These are phyloP conservation scores for Apostichopus californicus DNA, from an alignment of 35 echinoderm and acorn worm genomes.

Conservation along the genomic window DNA sequence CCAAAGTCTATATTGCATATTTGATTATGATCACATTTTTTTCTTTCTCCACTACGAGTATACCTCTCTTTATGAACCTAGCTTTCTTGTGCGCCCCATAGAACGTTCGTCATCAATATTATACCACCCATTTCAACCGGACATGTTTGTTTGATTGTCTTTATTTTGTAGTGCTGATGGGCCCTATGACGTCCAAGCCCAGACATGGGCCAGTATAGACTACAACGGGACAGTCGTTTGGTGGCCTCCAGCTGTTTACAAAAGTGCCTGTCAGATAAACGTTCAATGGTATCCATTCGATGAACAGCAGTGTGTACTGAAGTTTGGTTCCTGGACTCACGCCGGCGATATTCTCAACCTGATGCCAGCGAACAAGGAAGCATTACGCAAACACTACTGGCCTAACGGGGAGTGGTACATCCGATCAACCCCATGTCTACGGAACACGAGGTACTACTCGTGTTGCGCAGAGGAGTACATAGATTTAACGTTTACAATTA, in stretches of 20 bases:
- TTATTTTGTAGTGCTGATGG: conserved; percentile 81
- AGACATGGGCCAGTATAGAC: conserved; percentile 75
- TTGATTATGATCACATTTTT: too few species aligned
- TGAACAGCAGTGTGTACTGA: conserved; percentile 85
- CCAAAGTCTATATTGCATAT: too few species aligned
- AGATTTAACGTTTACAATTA: conserved; percentile 82
- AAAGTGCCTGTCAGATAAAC: conserved; percentile 92
- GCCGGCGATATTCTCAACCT: conserved; percentile 76
- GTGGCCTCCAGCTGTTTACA: conserved; percentile 90
- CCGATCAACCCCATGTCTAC: conserved; percentile 48
- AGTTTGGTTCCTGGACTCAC: conserved; percentile 98
- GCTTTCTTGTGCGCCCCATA: too few species aligned
- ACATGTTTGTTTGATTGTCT: neutral
- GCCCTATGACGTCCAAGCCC: conserved; percentile 72
- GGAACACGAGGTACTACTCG: conserved; percentile 58
- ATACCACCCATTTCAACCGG: too few species aligned
- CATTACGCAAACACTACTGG: conserved; percentile 84
- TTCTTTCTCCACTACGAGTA: too few species aligned
- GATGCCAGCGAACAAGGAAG: conserved; percentile 37
- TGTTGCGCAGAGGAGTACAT: conserved; percentile 81
- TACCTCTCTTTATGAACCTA: too few species aligned
- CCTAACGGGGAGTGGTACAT: conserved; percentile 91
- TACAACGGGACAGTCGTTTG: conserved; percentile 87
- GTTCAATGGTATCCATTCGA: conserved; percentile 95
- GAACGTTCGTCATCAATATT: neutral